phyloP scores from a whole-genome alignment of 2,797 vertebrate species.

The Erithacus rubecula region DNA sequence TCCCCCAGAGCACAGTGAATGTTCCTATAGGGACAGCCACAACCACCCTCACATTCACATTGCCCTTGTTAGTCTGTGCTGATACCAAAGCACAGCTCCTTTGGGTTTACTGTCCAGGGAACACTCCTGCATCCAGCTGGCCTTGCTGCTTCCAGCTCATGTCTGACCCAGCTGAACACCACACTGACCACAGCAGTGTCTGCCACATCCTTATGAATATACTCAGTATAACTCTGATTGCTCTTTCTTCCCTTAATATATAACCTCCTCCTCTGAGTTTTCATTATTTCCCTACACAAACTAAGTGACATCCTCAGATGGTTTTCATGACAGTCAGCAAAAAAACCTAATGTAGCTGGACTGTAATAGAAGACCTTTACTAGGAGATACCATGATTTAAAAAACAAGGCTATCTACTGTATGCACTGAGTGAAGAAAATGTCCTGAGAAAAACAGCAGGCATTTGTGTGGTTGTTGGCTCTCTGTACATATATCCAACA shows the following conservation, averaged over 20 bases:
- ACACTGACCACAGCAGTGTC: background rate
- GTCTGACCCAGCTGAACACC: background rate
- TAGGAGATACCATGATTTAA: background rate
- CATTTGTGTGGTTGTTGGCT: background rate
- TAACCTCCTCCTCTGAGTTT: background rate
- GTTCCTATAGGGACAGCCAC: background rate
- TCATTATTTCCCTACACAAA: background rate
- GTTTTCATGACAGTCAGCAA: background rate
- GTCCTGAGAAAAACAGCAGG: background rate
- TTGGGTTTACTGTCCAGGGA: background rate
- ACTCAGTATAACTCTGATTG: background rate
- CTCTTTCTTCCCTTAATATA: background rate
- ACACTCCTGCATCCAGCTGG: background rate
- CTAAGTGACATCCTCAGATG: background rate
- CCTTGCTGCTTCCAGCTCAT: background rate
- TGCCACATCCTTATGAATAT: background rate
- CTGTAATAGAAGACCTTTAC: background rate
- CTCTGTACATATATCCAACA: background rate
- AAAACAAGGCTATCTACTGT: background rate
- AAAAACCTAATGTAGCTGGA: background rate
- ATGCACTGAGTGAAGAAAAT: background rate
- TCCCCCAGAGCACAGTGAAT: background rate
- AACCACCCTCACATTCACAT: rapidly evolving
- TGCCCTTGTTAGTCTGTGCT: background rate
- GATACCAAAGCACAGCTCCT: background rate